Evolutionary conservation across 2,113 vertebrate species (phyloP), one percentile per base, ranked within the genome.

Genomic region (Pseudopodoces humilis): DNA sequence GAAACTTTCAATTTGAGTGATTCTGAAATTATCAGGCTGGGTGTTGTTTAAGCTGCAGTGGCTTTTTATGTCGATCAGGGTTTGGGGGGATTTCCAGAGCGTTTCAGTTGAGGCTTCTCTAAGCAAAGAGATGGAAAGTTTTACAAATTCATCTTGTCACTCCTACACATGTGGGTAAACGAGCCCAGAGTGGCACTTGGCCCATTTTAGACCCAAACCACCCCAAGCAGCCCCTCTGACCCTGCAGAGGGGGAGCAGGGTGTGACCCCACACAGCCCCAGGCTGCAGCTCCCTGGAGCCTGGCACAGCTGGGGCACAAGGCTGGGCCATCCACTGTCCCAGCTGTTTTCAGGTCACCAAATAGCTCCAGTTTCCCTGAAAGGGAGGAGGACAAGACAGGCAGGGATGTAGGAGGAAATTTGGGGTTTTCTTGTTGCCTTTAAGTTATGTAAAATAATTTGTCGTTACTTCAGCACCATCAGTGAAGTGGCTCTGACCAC

Each of bases 111-210:
- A 64, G 74, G 23, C 16, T 49, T 55, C 52, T 67, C 68, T 56
- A 44, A 78, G 52, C 47, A 81, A 81, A 71, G 47, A 43, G 47
- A 47, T 2, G 20, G 78, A 67, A 94, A 92, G 35, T 80, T 80
- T 68, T 25, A 77, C 13, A 20, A 47, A 50, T 49, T 83, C 50
- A 16, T 69, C 58, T 30, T 28, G 10, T 44, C 52, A 12, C 60
- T 88, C 50, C 55, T 27, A 35, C 39, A 18, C 10, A 0, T 0
- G 15, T 9, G 33, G 56, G 31, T 25, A 33, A 63, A 67, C 0
- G 6, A 62, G 25, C 24, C 41, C 58, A 10, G 6, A 4, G 33
- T 2, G 4, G 8, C 4, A 2, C 20, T 24, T 37, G 39, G 22
- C 23, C 35, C 41, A 27, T 0, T 68, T 75, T 30, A 78, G 56